Evolutionary conservation across 1,140 invertebrate species (phyloP), one percentile per base, ranked within the genome.

Genomic region (Homalodisca vitripennis): DNA sequence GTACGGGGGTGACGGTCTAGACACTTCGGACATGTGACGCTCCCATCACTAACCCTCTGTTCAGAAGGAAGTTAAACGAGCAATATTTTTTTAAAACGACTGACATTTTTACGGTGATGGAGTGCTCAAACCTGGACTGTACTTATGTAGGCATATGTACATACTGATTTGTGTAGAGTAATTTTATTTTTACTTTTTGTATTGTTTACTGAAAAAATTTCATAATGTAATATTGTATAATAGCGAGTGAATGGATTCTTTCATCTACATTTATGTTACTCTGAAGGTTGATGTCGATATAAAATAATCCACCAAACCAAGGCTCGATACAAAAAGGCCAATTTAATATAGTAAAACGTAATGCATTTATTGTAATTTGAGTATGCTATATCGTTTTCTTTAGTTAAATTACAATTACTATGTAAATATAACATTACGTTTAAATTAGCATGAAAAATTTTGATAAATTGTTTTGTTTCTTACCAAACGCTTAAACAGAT

Each of bases 1-100:
- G 0, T 94, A 93, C 77, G 92, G 91, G 51, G 92, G 91, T 29
- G 92, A 93, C 76, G 85, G 79, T 12, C 72, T 70, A 1, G 80
- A 82, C 62, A 73, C 78, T 6, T 80, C 82, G 74, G 82, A 83
- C 66, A 83, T 83, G 46, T 84, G 80, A 78, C 80, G 47, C 3
- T 1, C 26, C 41, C 34, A 67, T 10, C 55, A 60, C 55, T 60
- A 60, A 30, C 22, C 2, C 1, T 6, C 14, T 26, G 22, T 14
- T n/a, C 27, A 10, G 17, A 41, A 41, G 6, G 34, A 17, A n/a
- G 17, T 41, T 13, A 12, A 24, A 22, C 26, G 55, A 60, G 55
- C 55, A 60, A 60, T 60, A 60, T 60, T 60, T 60, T 60, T 60
- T 3, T 60, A 60, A 6, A 10, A 17, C 34, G 34, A 60, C 55